A percentile compares a stretch with the other conserved stretches of the same genome.
Conservation (phyloP, 2,113 vertebrate species). For the Pedionomus torquatus region DNA sequence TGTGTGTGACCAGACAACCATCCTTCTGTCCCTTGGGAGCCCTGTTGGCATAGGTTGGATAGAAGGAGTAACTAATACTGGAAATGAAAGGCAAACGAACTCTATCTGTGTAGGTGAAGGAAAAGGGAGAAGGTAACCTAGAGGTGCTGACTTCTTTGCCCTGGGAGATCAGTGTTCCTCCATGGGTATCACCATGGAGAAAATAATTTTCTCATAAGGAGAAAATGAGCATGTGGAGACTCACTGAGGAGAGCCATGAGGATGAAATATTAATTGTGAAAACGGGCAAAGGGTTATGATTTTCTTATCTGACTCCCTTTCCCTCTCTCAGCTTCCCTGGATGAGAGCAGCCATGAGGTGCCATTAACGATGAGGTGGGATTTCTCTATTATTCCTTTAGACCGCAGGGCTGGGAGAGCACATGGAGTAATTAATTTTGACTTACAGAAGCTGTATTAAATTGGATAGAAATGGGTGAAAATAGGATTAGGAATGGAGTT, state of each 20-base stretch:
- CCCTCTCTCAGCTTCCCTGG: not conserved
- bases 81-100: not conserved
- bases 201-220: not conserved
- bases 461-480: conserved; percentile 75
- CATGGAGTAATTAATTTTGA: conserved; percentile 73
- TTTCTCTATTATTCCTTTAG: not conserved
- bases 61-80: not conserved
- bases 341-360: not conserved
- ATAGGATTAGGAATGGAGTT: conserved; percentile 76
- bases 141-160: not conserved
- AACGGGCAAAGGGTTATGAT: rapidly evolving
- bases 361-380: not conserved
- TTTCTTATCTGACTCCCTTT: not conserved
- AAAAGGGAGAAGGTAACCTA: not conserved
- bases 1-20: not conserved
- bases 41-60: not conserved
- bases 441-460: conserved; percentile 75
- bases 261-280: not conserved
- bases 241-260: rapidly evolving
- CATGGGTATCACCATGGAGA: not conserved
- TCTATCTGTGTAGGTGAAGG: not conserved
- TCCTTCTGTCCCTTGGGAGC: not conserved
- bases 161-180: not conserved
- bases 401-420: not conserved
- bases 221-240: not conserved